phyloP scores from a whole-genome alignment of 2,888 invertebrate species.

The Drosophila lutescens region DNA sequence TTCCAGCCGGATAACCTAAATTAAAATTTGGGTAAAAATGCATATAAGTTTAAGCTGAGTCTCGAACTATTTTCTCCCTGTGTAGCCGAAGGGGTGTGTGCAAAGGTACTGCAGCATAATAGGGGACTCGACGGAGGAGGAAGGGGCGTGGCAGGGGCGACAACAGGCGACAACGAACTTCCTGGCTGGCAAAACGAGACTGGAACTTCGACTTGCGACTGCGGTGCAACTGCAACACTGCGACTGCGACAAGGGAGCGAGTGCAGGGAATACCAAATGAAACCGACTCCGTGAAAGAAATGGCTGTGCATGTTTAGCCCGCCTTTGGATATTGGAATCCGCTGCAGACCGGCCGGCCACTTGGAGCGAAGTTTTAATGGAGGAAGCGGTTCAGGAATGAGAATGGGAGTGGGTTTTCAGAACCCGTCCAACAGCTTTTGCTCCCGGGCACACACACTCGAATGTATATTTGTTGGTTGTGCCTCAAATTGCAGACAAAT shows the following conservation, averaged over 20 bases:
- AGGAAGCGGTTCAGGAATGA: slow-evolving; percentile 30
- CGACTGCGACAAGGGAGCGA: slow-evolving; percentile 8
- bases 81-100: slow-evolving; percentile 20
- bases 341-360: slow-evolving; percentile 68
- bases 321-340: slow-evolving; percentile 27
- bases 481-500: slow-evolving; percentile 73
- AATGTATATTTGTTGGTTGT: slow-evolving; percentile 49
- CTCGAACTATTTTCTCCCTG: slow-evolving; percentile 3
- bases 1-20: too few species aligned
- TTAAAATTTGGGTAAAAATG: too few species aligned
- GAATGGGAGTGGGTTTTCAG: slow-evolving; percentile 30
- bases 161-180: slow-evolving; percentile 56
- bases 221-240: too few species aligned
- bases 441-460: slow-evolving; percentile 36
- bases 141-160: slow-evolving; percentile 27
- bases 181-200: slow-evolving; percentile 38
- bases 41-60: background rate
- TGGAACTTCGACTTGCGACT: slow-evolving; percentile 9
- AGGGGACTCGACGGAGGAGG: slow-evolving; percentile 11
- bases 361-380: slow-evolving; percentile 31
- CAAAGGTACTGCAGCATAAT: slow-evolving; percentile 17
- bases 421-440: slow-evolving; percentile 70
- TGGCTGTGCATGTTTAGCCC: slow-evolving; percentile 68
- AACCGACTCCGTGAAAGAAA: slow-evolving; percentile 69
- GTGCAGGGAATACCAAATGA: slow-evolving; percentile 61